Conservation (phyloP, 2,888 invertebrate species). For the Leptinotarsa juncta region DNA sequence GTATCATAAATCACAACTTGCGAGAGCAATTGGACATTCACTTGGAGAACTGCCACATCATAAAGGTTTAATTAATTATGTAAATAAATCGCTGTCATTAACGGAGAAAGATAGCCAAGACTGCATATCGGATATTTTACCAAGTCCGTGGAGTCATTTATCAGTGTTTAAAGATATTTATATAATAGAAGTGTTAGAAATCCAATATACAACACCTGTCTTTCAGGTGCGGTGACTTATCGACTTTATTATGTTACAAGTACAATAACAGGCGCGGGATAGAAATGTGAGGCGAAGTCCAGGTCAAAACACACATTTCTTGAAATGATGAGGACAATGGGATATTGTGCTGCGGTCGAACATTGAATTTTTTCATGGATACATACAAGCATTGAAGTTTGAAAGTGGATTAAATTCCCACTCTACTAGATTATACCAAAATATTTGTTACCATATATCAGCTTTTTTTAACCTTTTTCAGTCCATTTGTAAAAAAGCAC, state of each 20-base stretch:
- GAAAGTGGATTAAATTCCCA: too few relatives aligned
- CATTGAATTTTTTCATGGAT: too few relatives aligned
- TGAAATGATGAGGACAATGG: background rate
- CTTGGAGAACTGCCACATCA: slow-evolving; percentile 27
- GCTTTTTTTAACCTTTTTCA: too few relatives aligned
- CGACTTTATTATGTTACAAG: slow-evolving; percentile 36
- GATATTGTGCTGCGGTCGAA: background rate
- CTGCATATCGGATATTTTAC: slow-evolving; percentile 49
- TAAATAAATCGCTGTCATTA: slow-evolving; percentile 52
- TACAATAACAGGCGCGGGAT: slow-evolving; percentile 13
- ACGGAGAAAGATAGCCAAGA: slow-evolving; percentile 49
- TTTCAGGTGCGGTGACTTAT: slow-evolving; percentile 54
- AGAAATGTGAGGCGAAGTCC: slow-evolving; percentile 16
- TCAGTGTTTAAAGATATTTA: slow-evolving; percentile 53
- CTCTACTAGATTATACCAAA: too few relatives aligned
- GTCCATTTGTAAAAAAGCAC: too few relatives aligned
- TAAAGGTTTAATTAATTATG: slow-evolving; percentile 51
- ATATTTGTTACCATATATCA: too few relatives aligned
- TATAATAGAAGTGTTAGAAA: slow-evolving; percentile 48
- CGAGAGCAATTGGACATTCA: background rate
- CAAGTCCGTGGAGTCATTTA: slow-evolving; percentile 53
- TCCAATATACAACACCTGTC: slow-evolving; percentile 56
- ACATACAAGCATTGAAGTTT: too few relatives aligned
- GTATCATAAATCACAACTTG: background rate
- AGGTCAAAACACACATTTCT: slow-evolving; percentile 17